A percentile compares a stretch with the other conserved stretches of the same genome.
Conservation (phyloP, 2,113 vertebrate genomes). For the Sorex fumeus region DNA sequence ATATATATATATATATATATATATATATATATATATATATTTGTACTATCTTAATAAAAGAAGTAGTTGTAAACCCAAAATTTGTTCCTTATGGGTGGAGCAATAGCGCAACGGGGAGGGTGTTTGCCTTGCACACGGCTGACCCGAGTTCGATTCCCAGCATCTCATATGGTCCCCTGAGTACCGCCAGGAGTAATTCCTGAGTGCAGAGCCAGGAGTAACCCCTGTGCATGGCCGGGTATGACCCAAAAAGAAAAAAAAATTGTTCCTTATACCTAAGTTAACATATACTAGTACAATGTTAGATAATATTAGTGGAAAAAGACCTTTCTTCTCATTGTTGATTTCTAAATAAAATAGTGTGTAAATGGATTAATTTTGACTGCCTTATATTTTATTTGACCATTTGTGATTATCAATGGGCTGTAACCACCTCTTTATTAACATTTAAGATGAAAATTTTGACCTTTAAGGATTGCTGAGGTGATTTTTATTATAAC, state of each 20-base stretch:
- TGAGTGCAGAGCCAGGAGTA: too few species aligned
- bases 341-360: constrained; percentile 46
- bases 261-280: too few species aligned
- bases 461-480: background rate
- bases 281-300: background rate
- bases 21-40: too few species aligned
- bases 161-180: too few species aligned
- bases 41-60: constrained; percentile 63
- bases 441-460: constrained; percentile 36
- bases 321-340: constrained; percentile 30
- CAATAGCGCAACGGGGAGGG: too few species aligned
- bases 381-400: constrained; percentile 8
- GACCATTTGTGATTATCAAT: background rate
- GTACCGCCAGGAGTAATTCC: too few species aligned
- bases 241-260: too few species aligned
- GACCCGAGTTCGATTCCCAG: too few species aligned
- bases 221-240: too few species aligned
- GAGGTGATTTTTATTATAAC: background rate
- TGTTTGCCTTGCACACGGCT: too few species aligned
- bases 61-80: constrained; percentile 2
- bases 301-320: constrained; percentile 63
- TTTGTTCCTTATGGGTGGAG: too few species aligned
- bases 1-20: too few species aligned
- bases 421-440: background rate
- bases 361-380: background rate